Base-by-base conservation (phyloP, 2,113 vertebrate genomes). In the Cyanoramphus novaezelandiae region DNA sequence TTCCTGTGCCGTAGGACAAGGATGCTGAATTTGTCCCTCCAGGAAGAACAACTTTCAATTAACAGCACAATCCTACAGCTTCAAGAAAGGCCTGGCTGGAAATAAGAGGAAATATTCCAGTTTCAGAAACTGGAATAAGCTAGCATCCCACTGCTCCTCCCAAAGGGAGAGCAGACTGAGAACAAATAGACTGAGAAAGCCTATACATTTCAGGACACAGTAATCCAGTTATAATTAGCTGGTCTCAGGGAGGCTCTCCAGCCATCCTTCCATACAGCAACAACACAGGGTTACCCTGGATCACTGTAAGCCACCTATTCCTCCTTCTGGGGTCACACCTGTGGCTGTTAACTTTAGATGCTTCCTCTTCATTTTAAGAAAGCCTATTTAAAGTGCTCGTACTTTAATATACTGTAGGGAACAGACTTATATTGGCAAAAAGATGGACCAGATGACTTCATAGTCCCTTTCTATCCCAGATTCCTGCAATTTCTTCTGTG, bases 81-180 rank as follows among this genome's bases (percentile, higher is more conserved):
- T 93, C 65, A 87, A 59, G 71, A 74, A 90, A 80, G 59, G 10
- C 13, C 9, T 2, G 17, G 46, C 17, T 95, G 50, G 71, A 86
- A 91, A 87, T 57, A 43, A 43, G 41, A 90, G 55, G 43, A 44
- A 44, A 44, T 44, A 44, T 44, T 44, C 15, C 43, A 44, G 62
- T 93, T 88, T 95, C 72, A 75, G 86, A 96, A 96, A 96, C 59
- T 90, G 76, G 65, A 92, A 95, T 91, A 92, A 86, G 35, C 37
- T 96, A 88, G 92, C 92, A 95, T 85, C 15, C 39, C 2, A 0
- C 8, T 88, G 69, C 78, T 97, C 17, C 88, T 96, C 91, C 95
- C 19, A 0, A 44, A 93, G 93, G 79, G 95, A 95, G 80, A 62
- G 49, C 53, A 93, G 79, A 10, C 77, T 88, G 83, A 92, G 88